A percentile compares a stretch with the other conserved stretches of the same genome.
Conservation (phyloP, 2,797 vertebrate species). For the Cottoperca gobio region DNA sequence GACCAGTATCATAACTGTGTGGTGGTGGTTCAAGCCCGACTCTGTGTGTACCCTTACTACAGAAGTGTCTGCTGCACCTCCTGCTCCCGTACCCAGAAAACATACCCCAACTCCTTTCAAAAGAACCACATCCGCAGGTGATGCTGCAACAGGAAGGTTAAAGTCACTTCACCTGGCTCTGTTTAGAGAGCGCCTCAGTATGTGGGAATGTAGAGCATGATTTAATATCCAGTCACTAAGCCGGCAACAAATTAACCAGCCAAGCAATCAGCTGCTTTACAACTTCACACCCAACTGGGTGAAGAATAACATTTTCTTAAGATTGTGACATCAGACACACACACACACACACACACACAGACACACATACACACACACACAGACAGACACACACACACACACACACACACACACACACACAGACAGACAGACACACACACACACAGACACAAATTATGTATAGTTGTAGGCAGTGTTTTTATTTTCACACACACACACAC, state of each 20-base stretch:
- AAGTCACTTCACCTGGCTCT: not conserved
- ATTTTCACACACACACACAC: too few species aligned
- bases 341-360: not conserved
- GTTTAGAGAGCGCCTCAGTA: not conserved
- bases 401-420: not conserved
- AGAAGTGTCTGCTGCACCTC: conserved; percentile 81
- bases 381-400: not conserved
- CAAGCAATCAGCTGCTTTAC: not conserved
- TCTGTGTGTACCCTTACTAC: conserved; percentile 85
- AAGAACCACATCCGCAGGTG: conserved; percentile 65
- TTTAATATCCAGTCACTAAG: not conserved
- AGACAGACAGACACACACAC: not conserved
- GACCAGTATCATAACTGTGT: conserved; percentile 84
- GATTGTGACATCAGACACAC: too few species aligned
- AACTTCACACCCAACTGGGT: not conserved
- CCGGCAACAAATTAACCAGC: conserved; percentile 2
- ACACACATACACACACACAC: not conserved
- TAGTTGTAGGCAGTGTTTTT: not conserved
- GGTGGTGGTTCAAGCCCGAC: conserved; percentile 83
- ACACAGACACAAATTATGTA: not conserved
- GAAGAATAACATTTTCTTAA: not conserved
- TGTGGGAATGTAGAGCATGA: not conserved
- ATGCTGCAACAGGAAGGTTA: conserved; percentile 25
- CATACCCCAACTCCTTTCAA: conserved; percentile 47
- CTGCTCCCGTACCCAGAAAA: conserved; percentile 65